These are phyloP conservation scores for Noctua janthina DNA, from an alignment of 2,888 invertebrate species.

Conservation along the genomic window DNA sequence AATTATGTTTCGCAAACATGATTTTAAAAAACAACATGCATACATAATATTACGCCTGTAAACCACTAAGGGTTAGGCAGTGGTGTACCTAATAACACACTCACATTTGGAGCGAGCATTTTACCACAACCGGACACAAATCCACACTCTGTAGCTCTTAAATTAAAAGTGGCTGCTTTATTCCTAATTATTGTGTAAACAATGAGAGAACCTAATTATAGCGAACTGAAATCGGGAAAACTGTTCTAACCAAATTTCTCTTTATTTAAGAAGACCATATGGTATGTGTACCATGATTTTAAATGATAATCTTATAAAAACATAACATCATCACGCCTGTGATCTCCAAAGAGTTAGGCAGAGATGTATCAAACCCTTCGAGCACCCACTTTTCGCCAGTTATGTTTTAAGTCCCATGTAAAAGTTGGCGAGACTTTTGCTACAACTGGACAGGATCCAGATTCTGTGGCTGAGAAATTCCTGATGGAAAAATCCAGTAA, in stretches of 20 bases:
- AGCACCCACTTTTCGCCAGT: too few species aligned
- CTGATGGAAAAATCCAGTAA: too few species aligned
- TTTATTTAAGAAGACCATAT: neutral
- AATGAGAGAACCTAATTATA: neutral
- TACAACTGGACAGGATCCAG: too few species aligned
- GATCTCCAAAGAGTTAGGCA: too few species aligned
- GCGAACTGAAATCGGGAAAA: neutral
- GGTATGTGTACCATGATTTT: neutral
- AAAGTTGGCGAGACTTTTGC: too few species aligned
- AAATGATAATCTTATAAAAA: neutral
- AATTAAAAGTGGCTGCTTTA: neutral
- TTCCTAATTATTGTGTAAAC: neutral
- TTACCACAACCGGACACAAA: neutral
- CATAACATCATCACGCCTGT: too few species aligned
- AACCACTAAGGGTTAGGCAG: neutral
- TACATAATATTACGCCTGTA: too few species aligned
- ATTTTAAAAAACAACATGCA: neutral
- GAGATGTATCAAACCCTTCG: too few species aligned
- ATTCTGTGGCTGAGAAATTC: too few species aligned
- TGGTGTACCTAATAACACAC: neutral
- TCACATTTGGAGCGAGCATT: neutral
- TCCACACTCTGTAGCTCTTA: neutral
- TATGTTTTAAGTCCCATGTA: too few species aligned
- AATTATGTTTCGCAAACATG: neutral
- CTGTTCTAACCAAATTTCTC: neutral